Evolutionary conservation across 2,888 invertebrate species (phyloP).

Genomic region (Amiota communis): DNA sequence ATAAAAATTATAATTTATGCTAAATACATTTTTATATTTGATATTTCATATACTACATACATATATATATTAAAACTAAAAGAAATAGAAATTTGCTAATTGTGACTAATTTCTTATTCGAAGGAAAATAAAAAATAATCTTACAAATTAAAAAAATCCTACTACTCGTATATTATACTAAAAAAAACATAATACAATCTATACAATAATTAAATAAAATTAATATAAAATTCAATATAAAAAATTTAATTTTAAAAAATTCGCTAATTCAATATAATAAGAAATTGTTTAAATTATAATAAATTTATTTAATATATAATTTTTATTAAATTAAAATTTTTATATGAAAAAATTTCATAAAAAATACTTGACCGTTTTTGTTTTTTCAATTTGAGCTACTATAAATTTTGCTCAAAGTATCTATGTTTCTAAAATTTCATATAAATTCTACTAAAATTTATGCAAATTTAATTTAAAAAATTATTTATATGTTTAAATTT

Average conservation of each 20-base stretch:
- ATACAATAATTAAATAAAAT: too few species aligned
- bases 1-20: constrained; percentile 37
- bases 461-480: too few species aligned
- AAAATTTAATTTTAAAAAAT: constrained; percentile 23
- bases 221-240: constrained; percentile 42
- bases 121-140: constrained; percentile 10
- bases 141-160: not conserved
- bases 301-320: constrained; percentile 10
- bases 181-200: too few species aligned
- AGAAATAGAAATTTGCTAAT: constrained; percentile 63
- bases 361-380: constrained; percentile 26
- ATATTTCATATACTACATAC: constrained; percentile 57
- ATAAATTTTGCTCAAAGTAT: constrained; percentile 33
- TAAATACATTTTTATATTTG: constrained; percentile 41
- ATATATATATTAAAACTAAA: constrained; percentile 39
- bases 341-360: constrained; percentile 11
- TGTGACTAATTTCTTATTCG: constrained; percentile 61
- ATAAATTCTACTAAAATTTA: not conserved
- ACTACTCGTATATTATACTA: too few species aligned
- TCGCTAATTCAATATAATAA: constrained; percentile 1
- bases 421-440: not conserved
- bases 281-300: not conserved
- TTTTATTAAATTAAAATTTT: too few species aligned
- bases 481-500: constrained; percentile 7
- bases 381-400: constrained; percentile 36